Evolutionary conservation across 2,113 vertebrate species (phyloP).

Genomic region (Suricata suricatta): DNA sequence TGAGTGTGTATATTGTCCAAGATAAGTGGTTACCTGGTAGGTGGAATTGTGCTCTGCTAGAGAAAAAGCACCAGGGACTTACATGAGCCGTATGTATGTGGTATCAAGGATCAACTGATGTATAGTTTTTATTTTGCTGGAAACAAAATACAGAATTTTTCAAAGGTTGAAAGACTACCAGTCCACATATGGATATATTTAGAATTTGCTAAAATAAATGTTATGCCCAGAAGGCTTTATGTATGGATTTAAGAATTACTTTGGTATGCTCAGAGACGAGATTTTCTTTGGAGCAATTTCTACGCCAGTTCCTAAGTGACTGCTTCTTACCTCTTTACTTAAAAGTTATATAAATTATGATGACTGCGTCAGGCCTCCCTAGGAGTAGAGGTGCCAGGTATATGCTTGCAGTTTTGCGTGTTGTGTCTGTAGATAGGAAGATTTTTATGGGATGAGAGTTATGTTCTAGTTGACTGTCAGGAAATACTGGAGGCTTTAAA

Average conservation of each 20-base stretch:
- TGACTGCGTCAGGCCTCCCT: neutral
- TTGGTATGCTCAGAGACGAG: neutral
- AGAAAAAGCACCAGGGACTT: neutral
- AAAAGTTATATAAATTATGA: neutral
- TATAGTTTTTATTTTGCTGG: constrained; percentile 28
- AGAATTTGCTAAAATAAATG: constrained; percentile 27
- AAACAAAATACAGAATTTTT: neutral
- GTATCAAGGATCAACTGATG: neutral
- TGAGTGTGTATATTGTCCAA: neutral
- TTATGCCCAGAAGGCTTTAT: neutral
- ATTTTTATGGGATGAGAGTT: neutral
- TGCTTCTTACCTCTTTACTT: neutral
- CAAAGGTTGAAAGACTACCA: neutral
- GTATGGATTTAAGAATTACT: neutral
- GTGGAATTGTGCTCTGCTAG: neutral
- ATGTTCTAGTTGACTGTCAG: neutral
- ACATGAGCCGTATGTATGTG: neutral
- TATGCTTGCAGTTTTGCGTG: neutral
- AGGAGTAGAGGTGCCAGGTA: neutral
- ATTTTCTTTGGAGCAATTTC: constrained; percentile 3
- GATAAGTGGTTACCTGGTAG: neutral
- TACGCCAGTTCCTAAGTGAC: neutral
- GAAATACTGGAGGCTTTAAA: neutral
- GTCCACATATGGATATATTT: neutral
- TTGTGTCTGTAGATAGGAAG: neutral